phyloP scores from a whole-genome alignment of 35 echinoderm and acorn worm genomes.

The Strongylocentrotus purpuratus region DNA sequence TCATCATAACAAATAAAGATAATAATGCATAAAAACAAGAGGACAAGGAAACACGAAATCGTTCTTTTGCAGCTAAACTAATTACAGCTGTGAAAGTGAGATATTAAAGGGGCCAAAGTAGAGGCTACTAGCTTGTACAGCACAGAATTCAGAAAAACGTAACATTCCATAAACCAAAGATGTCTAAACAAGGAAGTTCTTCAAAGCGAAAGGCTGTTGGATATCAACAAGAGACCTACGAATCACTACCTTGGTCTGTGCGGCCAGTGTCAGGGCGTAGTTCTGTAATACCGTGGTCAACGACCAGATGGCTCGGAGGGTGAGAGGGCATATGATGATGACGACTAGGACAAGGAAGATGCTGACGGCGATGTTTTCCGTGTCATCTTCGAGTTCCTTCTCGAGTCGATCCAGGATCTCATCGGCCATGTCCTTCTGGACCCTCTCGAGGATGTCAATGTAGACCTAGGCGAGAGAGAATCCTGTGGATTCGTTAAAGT shows the following conservation, averaged over 20 bases:
- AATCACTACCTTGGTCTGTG: constrained; percentile 57
- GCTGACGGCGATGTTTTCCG: constrained; percentile 72
- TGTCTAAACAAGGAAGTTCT: no score
- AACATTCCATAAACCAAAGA: no score
- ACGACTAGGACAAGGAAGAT: constrained; percentile 70
- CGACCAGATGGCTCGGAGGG: constrained; percentile 68
- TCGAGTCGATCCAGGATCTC: constrained; percentile 62
- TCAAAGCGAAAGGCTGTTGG: no score
- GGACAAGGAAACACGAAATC: no score
- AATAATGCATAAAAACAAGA: no score
- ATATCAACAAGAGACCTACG: no score
- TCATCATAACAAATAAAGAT: no score
- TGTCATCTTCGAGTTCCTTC: constrained; percentile 65
- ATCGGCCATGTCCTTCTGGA: constrained; percentile 74
- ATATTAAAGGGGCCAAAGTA: no score
- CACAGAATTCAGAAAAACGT: no score
- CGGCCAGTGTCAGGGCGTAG: constrained; percentile 66
- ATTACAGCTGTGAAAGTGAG: no score
- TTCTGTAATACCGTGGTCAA: constrained; percentile 78
- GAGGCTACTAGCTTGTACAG: no score
- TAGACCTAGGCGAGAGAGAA: constrained; percentile 27
- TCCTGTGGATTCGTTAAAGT: neutral
- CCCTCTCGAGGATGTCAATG: constrained; percentile 70
- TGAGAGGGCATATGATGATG: constrained; percentile 67
- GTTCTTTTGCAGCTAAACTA: no score